Percentiles rank a stretch among this genome's conserved stretches.
Conservation (phyloP, 2,797 vertebrate species). For the Stomatorhinus walkeri region DNA sequence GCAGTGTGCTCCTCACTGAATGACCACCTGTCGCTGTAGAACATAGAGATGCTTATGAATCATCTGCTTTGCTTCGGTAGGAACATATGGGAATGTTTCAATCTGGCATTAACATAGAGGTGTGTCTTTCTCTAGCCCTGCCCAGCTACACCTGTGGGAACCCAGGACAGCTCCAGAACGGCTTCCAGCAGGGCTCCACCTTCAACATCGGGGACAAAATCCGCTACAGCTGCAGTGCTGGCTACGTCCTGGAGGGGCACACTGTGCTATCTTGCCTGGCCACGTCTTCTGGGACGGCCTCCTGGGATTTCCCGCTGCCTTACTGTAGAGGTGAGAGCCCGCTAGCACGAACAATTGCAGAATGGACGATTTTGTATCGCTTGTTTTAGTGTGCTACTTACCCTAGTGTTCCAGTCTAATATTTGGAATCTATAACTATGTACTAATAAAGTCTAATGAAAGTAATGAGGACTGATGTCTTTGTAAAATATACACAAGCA, state of each 20-base stretch:
- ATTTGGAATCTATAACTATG: background rate
- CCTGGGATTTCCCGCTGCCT: conserved; percentile 95
- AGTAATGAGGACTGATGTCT: background rate
- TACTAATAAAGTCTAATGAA: background rate
- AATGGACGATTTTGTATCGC: background rate
- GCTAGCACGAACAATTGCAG: background rate
- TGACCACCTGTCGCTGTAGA: background rate
- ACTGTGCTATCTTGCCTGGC: conserved; percentile 87
- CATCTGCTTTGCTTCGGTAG: background rate
- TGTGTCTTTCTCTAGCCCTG: conserved; percentile 63
- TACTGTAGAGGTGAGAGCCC: conserved; percentile 82
- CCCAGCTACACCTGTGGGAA: conserved; percentile 95
- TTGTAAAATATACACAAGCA: background rate
- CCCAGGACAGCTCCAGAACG: conserved; percentile 83
- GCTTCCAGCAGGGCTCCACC: conserved; percentile 83
- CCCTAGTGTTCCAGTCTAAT: background rate
- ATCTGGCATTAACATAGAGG: background rate
- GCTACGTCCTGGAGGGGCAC: conserved; percentile 89
- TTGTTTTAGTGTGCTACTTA: background rate
- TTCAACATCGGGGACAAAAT: conserved; percentile 96
- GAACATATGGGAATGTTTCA: background rate
- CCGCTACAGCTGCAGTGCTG: conserved; percentile 86
- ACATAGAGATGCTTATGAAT: background rate
- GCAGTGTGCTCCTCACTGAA: background rate
- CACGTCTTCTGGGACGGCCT: conserved; percentile 71